Conservation (phyloP, 1,140 invertebrate species). For the Geopemphigus sp. region DNA sequence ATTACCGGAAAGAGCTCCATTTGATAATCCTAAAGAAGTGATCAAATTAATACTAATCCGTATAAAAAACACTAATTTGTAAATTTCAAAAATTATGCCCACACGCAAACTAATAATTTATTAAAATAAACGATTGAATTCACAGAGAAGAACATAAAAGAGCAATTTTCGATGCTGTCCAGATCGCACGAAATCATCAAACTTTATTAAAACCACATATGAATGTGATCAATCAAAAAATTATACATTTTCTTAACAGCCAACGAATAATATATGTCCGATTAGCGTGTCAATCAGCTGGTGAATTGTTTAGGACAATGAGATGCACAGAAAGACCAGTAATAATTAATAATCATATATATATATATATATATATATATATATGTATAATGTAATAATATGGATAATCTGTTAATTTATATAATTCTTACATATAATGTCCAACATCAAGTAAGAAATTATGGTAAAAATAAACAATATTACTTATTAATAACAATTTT, state of each 20-base stretch:
- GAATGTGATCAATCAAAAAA: conserved; percentile 15
- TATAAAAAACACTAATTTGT: conserved; percentile 17
- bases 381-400: no score
- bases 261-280: conserved; percentile 9
- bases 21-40: conserved; percentile 23
- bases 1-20: conserved; percentile 17
- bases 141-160: conserved; percentile 25
- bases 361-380: no score
- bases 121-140: background rate
- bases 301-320: conserved; percentile 26
- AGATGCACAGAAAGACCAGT: conserved; percentile 22
- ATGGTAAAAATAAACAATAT: no score
- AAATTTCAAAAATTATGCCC: background rate
- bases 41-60: conserved; percentile 20
- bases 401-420: no score
- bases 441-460: no score
- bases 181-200: background rate
- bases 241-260: conserved; percentile 4
- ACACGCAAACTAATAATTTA: background rate
- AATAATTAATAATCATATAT: background rate
- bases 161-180: conserved; percentile 12
- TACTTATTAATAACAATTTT: no score
- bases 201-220: conserved; percentile 19
- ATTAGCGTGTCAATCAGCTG: conserved; percentile 28
- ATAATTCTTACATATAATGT: no score